Conservation (phyloP, 2,797 vertebrate species). For the Amblyopsis hoosieri region DNA sequence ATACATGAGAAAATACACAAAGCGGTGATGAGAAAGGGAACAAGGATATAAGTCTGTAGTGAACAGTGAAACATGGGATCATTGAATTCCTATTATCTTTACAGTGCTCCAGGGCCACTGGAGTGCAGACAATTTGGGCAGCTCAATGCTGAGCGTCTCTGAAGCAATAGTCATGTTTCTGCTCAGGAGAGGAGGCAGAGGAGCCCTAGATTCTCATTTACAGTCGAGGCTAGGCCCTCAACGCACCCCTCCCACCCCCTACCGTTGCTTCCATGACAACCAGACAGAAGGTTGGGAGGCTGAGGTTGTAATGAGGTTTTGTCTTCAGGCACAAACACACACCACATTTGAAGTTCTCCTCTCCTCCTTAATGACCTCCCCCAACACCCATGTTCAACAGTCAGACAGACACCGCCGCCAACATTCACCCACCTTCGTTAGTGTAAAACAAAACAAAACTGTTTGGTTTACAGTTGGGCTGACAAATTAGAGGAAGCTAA, state of each 20-base stretch:
- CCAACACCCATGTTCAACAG: conserved; percentile 18
- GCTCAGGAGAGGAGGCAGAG: background rate
- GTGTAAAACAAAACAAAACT: conserved; percentile 11
- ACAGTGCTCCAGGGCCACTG: background rate
- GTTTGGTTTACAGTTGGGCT: conserved; percentile 22
- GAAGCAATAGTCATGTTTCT: background rate
- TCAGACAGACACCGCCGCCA: conserved; percentile 22
- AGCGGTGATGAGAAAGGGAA: background rate
- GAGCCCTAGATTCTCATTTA: conserved; percentile 57
- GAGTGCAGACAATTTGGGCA: background rate
- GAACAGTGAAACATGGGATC: background rate
- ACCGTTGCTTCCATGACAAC: conserved; percentile 75
- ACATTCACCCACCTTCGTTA: conserved; percentile 21
- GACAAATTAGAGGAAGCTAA: conserved; percentile 1
- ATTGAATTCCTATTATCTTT: background rate
- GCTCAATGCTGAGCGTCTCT: background rate
- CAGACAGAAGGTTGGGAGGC: conserved; percentile 59
- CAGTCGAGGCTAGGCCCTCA: conserved; percentile 42
- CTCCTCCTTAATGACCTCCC: conserved; percentile 37
- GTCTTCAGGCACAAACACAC: conserved; percentile 44
- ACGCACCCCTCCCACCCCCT: conserved; percentile 18
- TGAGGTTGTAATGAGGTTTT: conserved; percentile 57
- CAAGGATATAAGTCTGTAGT: background rate
- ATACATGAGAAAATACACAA: too few relatives aligned
- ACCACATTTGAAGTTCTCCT: conserved; percentile 25